phyloP scores from a whole-genome alignment of 2,113 vertebrate species.

The Ceyx margarethae region DNA sequence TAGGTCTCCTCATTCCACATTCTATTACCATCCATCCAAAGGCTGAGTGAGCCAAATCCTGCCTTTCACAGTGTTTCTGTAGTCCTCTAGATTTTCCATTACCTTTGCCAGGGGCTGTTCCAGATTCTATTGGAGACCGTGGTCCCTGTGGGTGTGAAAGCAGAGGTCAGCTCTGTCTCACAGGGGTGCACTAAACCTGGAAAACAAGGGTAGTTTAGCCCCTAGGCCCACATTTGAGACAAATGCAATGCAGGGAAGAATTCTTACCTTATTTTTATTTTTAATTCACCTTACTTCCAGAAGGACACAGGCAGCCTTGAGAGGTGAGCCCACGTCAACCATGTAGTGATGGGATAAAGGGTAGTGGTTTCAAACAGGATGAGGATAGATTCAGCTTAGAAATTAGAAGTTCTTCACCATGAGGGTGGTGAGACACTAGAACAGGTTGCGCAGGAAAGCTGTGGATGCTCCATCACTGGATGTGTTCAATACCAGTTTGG shows the following conservation, averaged over 20 bases:
- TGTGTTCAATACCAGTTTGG: no score
- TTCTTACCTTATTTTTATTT: not conserved
- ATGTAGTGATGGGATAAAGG: no score
- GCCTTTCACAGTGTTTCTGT: fast-evolving
- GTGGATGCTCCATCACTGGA: no score
- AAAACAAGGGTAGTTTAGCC: not conserved
- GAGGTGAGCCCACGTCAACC: no score
- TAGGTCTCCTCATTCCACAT: not conserved
- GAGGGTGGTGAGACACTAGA: no score
- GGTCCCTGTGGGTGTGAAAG: not conserved
- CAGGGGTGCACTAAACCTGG: not conserved
- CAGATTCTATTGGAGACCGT: not conserved
- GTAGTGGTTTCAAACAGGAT: no score
- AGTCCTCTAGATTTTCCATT: not conserved
- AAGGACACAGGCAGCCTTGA: no score
- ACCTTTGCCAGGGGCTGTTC: not conserved
- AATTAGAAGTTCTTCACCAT: no score
- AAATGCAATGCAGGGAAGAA: not conserved
- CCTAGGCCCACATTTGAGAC: not conserved
- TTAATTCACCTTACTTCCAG: no score
- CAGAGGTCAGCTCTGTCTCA: not conserved
- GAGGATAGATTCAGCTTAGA: no score
- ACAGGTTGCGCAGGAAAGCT: no score
- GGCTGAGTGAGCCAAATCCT: not conserved
- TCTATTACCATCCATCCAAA: not conserved